Percentiles rank a stretch among this genome's conserved stretches.
Evolutionary conservation across 2,797 vertebrate genomes (phyloP).

Genomic region (Picus viridis): DNA sequence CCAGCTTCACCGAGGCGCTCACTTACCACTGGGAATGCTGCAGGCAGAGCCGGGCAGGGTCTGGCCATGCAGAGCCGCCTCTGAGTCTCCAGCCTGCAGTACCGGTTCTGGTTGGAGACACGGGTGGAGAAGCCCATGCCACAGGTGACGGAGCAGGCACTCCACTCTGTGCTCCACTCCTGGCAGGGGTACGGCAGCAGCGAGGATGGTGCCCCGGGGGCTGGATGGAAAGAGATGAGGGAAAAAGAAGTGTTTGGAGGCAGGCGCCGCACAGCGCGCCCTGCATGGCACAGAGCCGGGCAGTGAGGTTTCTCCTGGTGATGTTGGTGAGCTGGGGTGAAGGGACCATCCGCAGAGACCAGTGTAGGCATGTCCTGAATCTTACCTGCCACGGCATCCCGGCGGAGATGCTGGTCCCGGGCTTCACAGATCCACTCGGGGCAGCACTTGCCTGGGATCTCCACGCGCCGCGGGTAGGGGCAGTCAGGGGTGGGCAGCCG

Average conservation of each 20-base stretch:
- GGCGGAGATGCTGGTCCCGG: conserved; percentile 47
- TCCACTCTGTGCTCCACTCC: conserved; percentile 89
- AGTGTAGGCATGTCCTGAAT: rapidly evolving
- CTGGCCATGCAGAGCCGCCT: conserved; percentile 83
- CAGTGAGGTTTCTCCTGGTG: background rate
- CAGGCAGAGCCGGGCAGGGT: conserved; percentile 76
- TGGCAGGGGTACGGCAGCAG: conserved; percentile 51
- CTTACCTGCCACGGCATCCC: conserved; percentile 62
- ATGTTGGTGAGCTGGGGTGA: background rate
- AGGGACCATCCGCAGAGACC: background rate
- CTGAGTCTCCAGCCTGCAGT: conserved; percentile 89
- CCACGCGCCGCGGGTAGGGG: conserved; percentile 83
- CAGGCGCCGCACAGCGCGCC: rapidly evolving
- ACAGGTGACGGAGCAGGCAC: conserved; percentile 89
- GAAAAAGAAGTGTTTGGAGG: background rate
- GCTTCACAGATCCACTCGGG: conserved; percentile 92
- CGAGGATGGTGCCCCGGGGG: background rate
- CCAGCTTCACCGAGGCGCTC: background rate
- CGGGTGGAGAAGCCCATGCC: conserved; percentile 89
- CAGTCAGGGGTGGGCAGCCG: conserved; percentile 88
- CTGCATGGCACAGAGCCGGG: rapidly evolving
- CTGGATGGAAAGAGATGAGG: conserved; percentile 26
- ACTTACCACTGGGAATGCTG: conserved; percentile 42
- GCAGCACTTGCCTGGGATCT: conserved; percentile 90
- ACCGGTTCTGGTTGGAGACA: conserved; percentile 89